A percentile compares a stretch with the other conserved stretches of the same genome.
Conservation (phyloP, 2,797 vertebrate genomes). For the Parauchenoglanis ngamensis region DNA sequence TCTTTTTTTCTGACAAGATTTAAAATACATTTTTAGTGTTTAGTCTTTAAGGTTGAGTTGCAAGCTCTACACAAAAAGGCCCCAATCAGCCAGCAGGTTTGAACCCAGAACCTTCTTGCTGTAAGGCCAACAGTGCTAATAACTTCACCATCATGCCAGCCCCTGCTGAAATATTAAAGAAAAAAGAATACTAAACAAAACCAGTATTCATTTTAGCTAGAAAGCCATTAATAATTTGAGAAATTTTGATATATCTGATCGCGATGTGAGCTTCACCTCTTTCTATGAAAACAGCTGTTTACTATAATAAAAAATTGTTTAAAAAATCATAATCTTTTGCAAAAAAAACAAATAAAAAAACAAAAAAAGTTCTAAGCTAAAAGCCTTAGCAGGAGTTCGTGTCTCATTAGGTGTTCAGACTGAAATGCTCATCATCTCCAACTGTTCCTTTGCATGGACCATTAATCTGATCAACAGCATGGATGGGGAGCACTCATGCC, state of each 20-base stretch:
- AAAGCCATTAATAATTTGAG: not conserved
- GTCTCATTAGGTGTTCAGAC: slow-evolving; percentile 49
- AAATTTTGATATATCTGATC: not conserved
- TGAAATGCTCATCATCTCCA: slow-evolving; percentile 32
- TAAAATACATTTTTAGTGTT: not conserved
- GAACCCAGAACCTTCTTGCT: no score
- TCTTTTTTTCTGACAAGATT: not conserved
- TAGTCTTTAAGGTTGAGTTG: no score
- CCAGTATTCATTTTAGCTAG: not conserved
- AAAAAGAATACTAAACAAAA: not conserved
- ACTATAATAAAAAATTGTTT: not conserved
- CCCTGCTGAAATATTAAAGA: no score
- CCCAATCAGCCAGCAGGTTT: no score
- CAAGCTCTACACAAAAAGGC: no score
- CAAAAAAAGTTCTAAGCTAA: not conserved
- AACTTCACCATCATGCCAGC: no score
- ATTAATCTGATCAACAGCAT: slow-evolving; percentile 47
- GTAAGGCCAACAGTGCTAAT: no score
- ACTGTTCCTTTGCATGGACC: slow-evolving; percentile 39
- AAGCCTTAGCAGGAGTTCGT: slow-evolving; percentile 29
- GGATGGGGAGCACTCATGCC: not conserved
- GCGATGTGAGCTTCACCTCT: not conserved
- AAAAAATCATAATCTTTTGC: not conserved
- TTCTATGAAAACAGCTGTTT: not conserved
- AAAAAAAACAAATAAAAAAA: no score